phyloP scores from a whole-genome alignment of 2,888 invertebrate genomes.

The Polylopha cassiicola region DNA sequence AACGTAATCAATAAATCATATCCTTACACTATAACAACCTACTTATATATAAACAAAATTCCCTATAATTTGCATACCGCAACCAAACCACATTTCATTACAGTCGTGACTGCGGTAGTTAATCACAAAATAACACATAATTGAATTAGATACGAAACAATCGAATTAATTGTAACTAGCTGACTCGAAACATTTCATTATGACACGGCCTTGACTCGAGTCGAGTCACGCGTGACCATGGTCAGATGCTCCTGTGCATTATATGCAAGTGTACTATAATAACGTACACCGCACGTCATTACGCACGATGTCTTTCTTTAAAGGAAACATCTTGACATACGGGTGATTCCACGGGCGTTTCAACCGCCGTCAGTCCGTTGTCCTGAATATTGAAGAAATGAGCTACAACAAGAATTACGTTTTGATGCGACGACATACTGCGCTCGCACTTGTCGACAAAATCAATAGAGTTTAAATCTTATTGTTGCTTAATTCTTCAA shows the following conservation, averaged over 20 bases:
- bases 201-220: slow-evolving; percentile 51
- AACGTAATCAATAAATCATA: slow-evolving; percentile 11
- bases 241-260: slow-evolving; percentile 3
- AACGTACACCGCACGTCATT: no score
- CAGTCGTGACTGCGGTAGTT: slow-evolving; percentile 56
- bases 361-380: no score
- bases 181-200: slow-evolving; percentile 37
- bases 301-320: slow-evolving; percentile 19
- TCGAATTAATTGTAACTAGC: slow-evolving; percentile 37
- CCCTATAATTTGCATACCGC: slow-evolving; percentile 49
- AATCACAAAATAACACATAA: slow-evolving; percentile 64
- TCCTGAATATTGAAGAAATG: no score
- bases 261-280: slow-evolving; percentile 10
- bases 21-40: background rate
- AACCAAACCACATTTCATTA: slow-evolving; percentile 37
- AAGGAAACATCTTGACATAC: no score
- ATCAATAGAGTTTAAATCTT: no score
- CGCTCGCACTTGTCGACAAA: no score
- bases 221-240: slow-evolving; percentile 38
- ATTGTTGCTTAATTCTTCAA: no score
- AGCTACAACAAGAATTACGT: no score
- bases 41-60: slow-evolving; percentile 15
- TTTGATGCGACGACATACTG: no score
- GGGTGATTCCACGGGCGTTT: no score
- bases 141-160: slow-evolving; percentile 67